A percentile compares a stretch with the other conserved stretches of the same genome.
These are phyloP conservation scores for Dynastes hyllus DNA, from an alignment of 2,888 invertebrate genomes.

Conservation along the genomic window DNA sequence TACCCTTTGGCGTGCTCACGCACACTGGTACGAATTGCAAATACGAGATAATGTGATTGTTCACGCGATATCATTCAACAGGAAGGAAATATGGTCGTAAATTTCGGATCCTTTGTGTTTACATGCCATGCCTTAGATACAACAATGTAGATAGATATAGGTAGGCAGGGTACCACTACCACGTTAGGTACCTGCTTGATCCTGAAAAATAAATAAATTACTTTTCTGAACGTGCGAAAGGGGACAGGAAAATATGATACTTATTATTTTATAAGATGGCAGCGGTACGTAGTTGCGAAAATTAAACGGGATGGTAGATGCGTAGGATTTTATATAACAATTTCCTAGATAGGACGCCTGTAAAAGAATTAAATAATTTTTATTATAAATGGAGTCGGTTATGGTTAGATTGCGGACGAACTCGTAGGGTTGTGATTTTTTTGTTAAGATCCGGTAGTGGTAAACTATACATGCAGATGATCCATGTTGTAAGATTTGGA, in stretches of 20 bases:
- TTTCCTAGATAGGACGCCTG: too few relatives aligned
- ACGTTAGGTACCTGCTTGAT: slow-evolving; percentile 4
- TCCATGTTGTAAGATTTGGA: too few relatives aligned
- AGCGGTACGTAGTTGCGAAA: not conserved
- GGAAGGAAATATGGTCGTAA: slow-evolving; percentile 58
- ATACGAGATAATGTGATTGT: slow-evolving; percentile 61
- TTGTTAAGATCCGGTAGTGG: too few relatives aligned
- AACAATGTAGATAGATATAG: slow-evolving; percentile 22
- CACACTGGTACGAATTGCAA: slow-evolving; percentile 57
- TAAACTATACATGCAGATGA: too few relatives aligned
- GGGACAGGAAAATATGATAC: slow-evolving; percentile 17
- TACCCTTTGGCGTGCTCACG: slow-evolving; percentile 57
- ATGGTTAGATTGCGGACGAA: too few relatives aligned
- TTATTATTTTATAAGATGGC: slow-evolving; percentile 26
- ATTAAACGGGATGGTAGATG: not conserved
- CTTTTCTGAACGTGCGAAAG: slow-evolving; percentile 17
- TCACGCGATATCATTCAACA: slow-evolving; percentile 61
- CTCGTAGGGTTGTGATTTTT: too few relatives aligned
- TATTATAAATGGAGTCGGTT: too few relatives aligned
- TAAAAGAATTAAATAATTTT: too few relatives aligned
- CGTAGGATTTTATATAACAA: too few relatives aligned
- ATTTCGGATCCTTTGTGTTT: slow-evolving; percentile 55
- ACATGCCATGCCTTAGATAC: slow-evolving; percentile 43
- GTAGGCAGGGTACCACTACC: not conserved
- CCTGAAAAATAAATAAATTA: slow-evolving; percentile 28